Base-by-base conservation (phyloP, 2,888 invertebrate species). In the Papilio elwesi region DNA sequence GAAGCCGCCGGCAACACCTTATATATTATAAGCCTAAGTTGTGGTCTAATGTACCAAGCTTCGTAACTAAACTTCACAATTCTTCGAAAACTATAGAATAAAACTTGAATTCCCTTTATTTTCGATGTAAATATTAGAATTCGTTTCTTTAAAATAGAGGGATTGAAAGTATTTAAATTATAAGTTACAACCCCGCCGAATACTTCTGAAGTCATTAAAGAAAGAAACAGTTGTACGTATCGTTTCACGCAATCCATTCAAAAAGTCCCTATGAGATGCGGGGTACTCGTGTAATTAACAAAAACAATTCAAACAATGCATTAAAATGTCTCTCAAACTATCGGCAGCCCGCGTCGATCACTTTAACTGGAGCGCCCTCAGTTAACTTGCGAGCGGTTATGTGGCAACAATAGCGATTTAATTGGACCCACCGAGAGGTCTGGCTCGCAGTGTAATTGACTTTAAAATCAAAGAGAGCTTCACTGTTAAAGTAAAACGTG, bases 381-480 rank as follows among this genome's bases (percentile, higher is more conserved):
- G 75, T 68, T 55, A 66, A 74, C 78, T 80, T 66, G 75, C 71
- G 76, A 76, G 69, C 75, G 76, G 66, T 70, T 71, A 72, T 78
- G 73, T 75, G 75, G 79, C 78, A 81, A 81, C 81, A 81, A 82
- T 81, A 78, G 76, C 78, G 73, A 80, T 83, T 83, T 83, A 83
- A 83, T 82, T 82, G 82, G 76, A 73, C 79, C 76, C 72, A 77
- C 79, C 75, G 80, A 82, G 82, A 79, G 82, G 79, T 78, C 78
- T 77, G 76, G 74, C 74, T 76, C 78, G 75, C 73, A 73, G 76
- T 76, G 79, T 83, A 84, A 85, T 87, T 82, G 85, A 87, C 81
- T 84, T 76, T 82, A 78, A 81, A 82, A 81, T 83, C 77, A 81
- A 82, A 82, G 79, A 78, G 79, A 78, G 74, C 82, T 83, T 69